Base-by-base conservation (phyloP, 2,797 vertebrate genomes). In the Macropodus opercularis region DNA sequence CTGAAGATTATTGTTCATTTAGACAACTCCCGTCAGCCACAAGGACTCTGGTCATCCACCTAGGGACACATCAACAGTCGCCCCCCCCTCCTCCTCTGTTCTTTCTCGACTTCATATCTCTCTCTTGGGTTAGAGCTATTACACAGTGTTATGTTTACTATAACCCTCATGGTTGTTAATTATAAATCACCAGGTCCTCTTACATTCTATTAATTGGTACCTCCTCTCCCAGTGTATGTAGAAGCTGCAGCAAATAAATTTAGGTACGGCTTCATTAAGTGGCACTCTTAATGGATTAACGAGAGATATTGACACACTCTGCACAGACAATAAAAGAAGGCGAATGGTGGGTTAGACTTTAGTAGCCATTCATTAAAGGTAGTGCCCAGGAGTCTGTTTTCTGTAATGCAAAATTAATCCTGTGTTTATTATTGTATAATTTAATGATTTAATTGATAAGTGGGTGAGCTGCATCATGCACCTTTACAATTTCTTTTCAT, bases 1-100 rank as follows among this genome's bases (percentile, higher is more conserved):
- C 94, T 96, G 90, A 92, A 93, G 93, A 96, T 96, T 94, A 97
- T 97, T 96, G 96, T 96, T 98, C 95, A 97, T 97, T 96, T 96
- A 96, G 85, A 89, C 84, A 86, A 81, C 81, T 86, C 83, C 83
- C 79, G 70, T 87, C 86, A 89, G 81, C 81, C 76, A 80, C 84
- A 84, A 87, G 84, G 81, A 87, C 84, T 84, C 73, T 18, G 54
- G 80, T 82, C 81, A 85, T 83, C 79, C 79, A 77, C 87, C 85
- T 71, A 82, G 86, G 88, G 85, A 87, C 84, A 88, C 84, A 86
- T 88, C 85, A 86, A 80, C 78, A 69, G 63, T 51, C 36, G 8
- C 10, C 18, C 9, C 38, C 51, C 22, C 51, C 73, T 79, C 69
- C 80, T 81, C 65, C 71, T 77, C 52, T 56, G 76, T 81, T 81